A percentile compares a stretch with the other conserved stretches of the same genome.
phyloP scores from a whole-genome alignment of 2,797 vertebrate species.

The Avahi laniger region DNA sequence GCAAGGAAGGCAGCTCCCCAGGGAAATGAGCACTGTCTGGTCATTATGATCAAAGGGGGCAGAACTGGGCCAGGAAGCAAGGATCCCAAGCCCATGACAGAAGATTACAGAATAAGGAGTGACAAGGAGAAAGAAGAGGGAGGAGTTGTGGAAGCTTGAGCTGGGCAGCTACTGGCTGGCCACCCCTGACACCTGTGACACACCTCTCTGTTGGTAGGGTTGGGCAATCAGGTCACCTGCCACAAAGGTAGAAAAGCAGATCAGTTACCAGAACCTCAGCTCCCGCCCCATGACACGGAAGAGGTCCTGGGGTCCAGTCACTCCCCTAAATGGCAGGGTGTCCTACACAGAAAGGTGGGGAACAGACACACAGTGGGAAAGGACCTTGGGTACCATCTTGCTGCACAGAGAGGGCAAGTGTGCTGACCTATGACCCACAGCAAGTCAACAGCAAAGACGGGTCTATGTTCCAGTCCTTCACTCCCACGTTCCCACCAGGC shows the following conservation, averaged over 20 bases:
- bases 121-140: background rate
- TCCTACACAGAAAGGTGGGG: background rate
- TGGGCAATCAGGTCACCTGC: background rate
- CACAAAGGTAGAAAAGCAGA: background rate
- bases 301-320: background rate
- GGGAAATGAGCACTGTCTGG: background rate
- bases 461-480: background rate
- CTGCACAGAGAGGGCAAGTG: background rate
- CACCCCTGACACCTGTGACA: background rate
- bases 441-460: background rate
- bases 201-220: background rate
- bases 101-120: background rate
- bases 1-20: background rate
- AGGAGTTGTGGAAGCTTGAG: background rate
- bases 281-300: background rate
- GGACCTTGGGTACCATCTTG: background rate
- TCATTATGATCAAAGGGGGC: background rate
- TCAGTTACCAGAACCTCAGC: background rate
- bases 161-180: background rate
- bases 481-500: background rate
- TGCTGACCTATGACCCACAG: background rate
- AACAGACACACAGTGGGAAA: background rate
- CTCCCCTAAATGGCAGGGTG: background rate
- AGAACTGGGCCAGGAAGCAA: background rate
- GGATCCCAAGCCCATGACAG: background rate